Percentiles rank a stretch among this genome's conserved stretches.
phyloP scores from a whole-genome alignment of 2,888 invertebrate genomes.

The Heliconius hortense region DNA sequence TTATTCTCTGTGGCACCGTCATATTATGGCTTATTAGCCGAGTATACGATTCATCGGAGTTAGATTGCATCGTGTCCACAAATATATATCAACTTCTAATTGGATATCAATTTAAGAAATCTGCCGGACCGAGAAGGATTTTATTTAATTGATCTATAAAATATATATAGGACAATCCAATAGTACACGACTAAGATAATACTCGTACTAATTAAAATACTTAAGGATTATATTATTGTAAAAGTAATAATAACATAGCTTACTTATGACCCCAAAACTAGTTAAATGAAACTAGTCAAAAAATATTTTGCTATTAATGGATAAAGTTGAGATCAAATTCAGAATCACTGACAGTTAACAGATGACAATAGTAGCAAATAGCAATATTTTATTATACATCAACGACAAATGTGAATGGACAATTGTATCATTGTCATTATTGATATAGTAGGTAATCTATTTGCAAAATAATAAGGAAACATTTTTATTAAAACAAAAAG shows the following conservation, averaged over 20 bases:
- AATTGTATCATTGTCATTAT: neutral
- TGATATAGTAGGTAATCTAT: neutral
- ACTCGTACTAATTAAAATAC: neutral
- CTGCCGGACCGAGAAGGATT: conserved; percentile 19
- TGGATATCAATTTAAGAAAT: conserved; percentile 27
- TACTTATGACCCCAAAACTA: neutral
- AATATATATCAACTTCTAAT: conserved; percentile 26
- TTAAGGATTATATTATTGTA: neutral
- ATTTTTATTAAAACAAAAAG: too few relatives aligned
- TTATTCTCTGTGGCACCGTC: conserved; percentile 78
- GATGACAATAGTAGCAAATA: neutral
- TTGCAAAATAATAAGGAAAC: too few relatives aligned
- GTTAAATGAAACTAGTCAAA: neutral
- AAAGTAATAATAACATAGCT: neutral
- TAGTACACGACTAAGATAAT: neutral
- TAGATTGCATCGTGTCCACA: conserved; percentile 51
- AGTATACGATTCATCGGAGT: conserved; percentile 74
- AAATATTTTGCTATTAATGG: neutral
- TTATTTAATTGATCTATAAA: neutral
- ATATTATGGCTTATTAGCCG: conserved; percentile 78
- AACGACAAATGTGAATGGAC: neutral
- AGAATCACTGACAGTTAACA: conserved; percentile 8
- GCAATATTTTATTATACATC: neutral
- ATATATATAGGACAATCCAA: neutral
- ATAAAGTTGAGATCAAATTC: neutral